phyloP scores from a whole-genome alignment of 2,113 vertebrate genomes.

The Halcyon senegalensis region DNA sequence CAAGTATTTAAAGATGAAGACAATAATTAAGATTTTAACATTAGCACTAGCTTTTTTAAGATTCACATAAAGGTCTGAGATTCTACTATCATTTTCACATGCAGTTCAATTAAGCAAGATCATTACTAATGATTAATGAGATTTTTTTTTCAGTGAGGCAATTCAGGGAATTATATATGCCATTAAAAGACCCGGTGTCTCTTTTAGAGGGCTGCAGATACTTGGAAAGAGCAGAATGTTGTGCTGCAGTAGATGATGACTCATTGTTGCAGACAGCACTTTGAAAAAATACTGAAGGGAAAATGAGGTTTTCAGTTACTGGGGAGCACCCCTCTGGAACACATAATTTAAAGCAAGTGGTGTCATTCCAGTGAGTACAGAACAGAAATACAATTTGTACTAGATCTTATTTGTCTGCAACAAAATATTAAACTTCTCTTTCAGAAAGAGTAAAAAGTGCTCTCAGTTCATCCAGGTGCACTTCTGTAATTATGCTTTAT shows the following conservation, averaged over 20 bases:
- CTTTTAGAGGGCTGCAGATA: conserved; percentile 36
- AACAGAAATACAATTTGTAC: background rate
- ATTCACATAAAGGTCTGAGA: background rate
- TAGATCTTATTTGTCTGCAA: background rate
- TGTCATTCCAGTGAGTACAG: background rate
- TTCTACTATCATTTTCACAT: background rate
- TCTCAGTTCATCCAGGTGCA: background rate
- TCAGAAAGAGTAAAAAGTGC: background rate
- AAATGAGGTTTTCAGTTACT: conserved; percentile 50
- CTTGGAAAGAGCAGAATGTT: conserved; percentile 38
- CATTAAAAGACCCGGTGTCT: background rate
- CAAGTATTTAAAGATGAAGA: background rate
- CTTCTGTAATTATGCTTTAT: background rate
- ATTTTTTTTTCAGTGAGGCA: background rate
- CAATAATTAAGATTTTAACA: background rate
- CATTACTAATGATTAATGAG: background rate
- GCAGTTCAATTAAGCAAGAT: conserved; percentile 24
- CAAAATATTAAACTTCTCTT: background rate
- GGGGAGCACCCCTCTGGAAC: background rate
- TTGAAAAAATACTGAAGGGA: conserved; percentile 22
- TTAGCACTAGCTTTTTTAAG: background rate
- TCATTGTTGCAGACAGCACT: conserved; percentile 76
- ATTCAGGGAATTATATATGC: background rate
- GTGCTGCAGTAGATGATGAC: conserved; percentile 76
- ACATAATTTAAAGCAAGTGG: background rate